A percentile compares a stretch with the other conserved stretches of the same genome.
These are phyloP conservation scores for Eupleurogrammus muticus DNA, from an alignment of 2,797 vertebrate species.

Conservation along the genomic window DNA sequence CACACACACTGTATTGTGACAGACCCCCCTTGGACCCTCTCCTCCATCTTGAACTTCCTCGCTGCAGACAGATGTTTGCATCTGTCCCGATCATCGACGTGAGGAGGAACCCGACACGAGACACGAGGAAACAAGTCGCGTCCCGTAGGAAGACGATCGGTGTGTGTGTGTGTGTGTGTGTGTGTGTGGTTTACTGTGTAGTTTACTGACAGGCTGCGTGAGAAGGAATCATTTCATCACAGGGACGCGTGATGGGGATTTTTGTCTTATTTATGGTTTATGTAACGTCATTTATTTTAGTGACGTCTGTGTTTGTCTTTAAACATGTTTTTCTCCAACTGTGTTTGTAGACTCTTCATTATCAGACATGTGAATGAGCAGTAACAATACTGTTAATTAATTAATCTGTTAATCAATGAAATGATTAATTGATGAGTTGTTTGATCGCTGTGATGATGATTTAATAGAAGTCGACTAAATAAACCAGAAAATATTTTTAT, in stretches of 20 bases:
- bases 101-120: conserved; percentile 33
- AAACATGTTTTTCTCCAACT: too few species aligned
- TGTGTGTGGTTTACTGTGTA: not conserved
- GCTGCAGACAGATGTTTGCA: conserved; percentile 61
- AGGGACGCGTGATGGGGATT: not conserved
- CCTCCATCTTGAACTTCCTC: conserved; percentile 56
- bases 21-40: conserved; percentile 14
- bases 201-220: not conserved
- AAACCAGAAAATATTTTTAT: too few species aligned
- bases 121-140: conserved; percentile 20
- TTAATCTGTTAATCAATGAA: too few species aligned
- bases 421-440: too few species aligned
- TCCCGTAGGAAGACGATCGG: not conserved
- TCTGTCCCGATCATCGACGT: conserved; percentile 53
- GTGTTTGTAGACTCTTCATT: too few species aligned
- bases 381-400: too few species aligned
- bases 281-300: not conserved
- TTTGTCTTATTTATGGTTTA: conserved; percentile 4
- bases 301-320: too few species aligned
- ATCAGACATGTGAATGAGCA: too few species aligned
- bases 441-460: too few species aligned
- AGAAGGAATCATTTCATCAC: too few species aligned
- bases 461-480: too few species aligned
- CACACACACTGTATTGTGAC: conserved; percentile 45
- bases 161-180: too few species aligned